Percentiles rank a stretch among this genome's conserved stretches.
Evolutionary conservation across 2,797 vertebrate genomes (phyloP).

Genomic region (Hipposideros larvatus): DNA sequence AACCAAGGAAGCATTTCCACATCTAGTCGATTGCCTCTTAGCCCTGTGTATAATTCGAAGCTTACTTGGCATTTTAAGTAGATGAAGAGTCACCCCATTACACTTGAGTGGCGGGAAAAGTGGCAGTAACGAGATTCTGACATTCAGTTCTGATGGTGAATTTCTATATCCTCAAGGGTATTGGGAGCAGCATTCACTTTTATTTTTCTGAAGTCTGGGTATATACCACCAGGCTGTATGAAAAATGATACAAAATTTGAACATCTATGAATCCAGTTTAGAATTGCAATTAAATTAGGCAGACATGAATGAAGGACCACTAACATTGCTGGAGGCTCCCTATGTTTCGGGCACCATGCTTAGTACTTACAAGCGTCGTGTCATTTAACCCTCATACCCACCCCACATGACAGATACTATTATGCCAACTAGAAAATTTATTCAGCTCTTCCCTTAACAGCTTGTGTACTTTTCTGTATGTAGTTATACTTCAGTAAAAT

Average conservation of each 20-base stretch:
- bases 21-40: not conserved
- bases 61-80: conserved; percentile 17
- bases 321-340: fast-evolving
- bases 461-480: not conserved
- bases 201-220: not conserved
- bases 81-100: not conserved
- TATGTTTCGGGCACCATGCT: fast-evolving
- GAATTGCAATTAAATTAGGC: not conserved
- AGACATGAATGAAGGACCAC: not conserved
- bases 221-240: not conserved
- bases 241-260: not conserved
- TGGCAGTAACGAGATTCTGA: not conserved
- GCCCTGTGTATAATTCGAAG: not conserved
- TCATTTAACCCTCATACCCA: not conserved
- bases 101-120: not conserved
- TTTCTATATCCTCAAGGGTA: not conserved
- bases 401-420: fast-evolving
- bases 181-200: not conserved
- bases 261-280: not conserved
- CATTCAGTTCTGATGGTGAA: not conserved
- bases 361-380: fast-evolving
- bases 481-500: not conserved
- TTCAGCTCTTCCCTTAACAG: not conserved
- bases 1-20: not conserved
- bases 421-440: not conserved